Evolutionary conservation across 2,888 invertebrate species (phyloP), one percentile per base, ranked within the genome.

Genomic region (Dryobota labecula): DNA sequence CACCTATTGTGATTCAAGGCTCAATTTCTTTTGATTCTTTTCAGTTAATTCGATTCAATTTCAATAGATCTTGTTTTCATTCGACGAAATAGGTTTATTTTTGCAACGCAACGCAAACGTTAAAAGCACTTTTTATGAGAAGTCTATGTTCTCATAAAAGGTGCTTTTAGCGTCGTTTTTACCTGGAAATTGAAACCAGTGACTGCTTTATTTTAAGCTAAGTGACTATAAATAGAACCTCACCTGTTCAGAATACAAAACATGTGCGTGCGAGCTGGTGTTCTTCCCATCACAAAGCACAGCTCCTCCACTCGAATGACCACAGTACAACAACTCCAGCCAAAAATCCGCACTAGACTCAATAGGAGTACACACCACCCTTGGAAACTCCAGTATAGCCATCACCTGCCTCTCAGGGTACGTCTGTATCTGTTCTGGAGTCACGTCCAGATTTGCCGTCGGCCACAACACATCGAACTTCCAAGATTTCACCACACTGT

Each of bases 401-500:
- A 97, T 97, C 78, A 98, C 97, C 41, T 97, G 97, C 74, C 96
- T 95, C 88, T 97, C 97, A 7, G 98, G 98, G 92, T 98, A 98
- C 61, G 98, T 98, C 86, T 97, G 97, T 66, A 98, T 97, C 85
- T 97, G 97, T 86, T 98, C 97, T 6, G 98, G 98, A 70, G 97
- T 97, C 62, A 98, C 96, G 64, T 97, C 97, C 84, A 98, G 92
- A 76, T 96, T 96, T 1, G 98, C 98, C 73, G 96, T 96, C 9
- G 98, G 98, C 98, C 98, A 98, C 92, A 97, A 96, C 9, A 98
- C 98, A 86, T 98, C 98, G 86, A 98, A 96, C 73, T 97, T 96
- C 93, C 96, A 96, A 4, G 96, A 94, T 60, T 95, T 95, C 11
- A 95, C 92, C 38, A 94, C 86, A 84, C 93, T 94, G 51, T 95